A percentile compares a stretch with the other conserved stretches of the same genome.
Evolutionary conservation across 2,888 invertebrate genomes (phyloP).

Genomic region (Clepsis dumicolana): DNA sequence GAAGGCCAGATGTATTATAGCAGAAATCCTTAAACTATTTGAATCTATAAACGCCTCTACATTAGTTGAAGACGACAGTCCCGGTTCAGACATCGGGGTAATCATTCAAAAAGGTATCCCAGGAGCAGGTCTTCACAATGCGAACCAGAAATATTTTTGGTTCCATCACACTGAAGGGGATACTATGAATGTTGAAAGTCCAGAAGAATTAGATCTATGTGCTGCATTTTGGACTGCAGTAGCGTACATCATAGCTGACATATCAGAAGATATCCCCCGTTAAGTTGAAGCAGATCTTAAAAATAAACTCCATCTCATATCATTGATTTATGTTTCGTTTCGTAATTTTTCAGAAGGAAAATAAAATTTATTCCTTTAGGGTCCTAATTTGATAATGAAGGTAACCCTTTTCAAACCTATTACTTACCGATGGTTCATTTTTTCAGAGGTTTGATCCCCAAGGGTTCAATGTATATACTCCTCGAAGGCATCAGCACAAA

Average conservation of each 20-base stretch:
- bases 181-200: constrained; percentile 91
- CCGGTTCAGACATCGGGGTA: constrained; percentile 90
- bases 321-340: neutral
- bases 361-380: neutral
- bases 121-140: constrained; percentile 89
- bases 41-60: constrained; percentile 89
- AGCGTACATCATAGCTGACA: constrained; percentile 92
- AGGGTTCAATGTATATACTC: neutral
- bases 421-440: neutral
- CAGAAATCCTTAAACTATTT: constrained; percentile 89
- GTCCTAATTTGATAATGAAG: constrained; percentile 3
- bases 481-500: constrained; percentile 24
- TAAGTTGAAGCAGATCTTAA: constrained; percentile 47
- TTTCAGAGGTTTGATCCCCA: constrained; percentile 6
- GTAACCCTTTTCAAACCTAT: constrained; percentile 6
- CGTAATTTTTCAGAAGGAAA: neutral
- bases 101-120: constrained; percentile 89
- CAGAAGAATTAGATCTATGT: constrained; percentile 89
- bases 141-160: constrained; percentile 89
- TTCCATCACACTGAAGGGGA: constrained; percentile 93
- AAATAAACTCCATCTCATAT: constrained; percentile 1
- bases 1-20: constrained; percentile 88
- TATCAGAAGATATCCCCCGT: constrained; percentile 89
- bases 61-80: constrained; percentile 81
- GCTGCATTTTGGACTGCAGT: constrained; percentile 93